Base-by-base conservation (phyloP, 2,113 vertebrate genomes). In the Vicugna pacos region DNA sequence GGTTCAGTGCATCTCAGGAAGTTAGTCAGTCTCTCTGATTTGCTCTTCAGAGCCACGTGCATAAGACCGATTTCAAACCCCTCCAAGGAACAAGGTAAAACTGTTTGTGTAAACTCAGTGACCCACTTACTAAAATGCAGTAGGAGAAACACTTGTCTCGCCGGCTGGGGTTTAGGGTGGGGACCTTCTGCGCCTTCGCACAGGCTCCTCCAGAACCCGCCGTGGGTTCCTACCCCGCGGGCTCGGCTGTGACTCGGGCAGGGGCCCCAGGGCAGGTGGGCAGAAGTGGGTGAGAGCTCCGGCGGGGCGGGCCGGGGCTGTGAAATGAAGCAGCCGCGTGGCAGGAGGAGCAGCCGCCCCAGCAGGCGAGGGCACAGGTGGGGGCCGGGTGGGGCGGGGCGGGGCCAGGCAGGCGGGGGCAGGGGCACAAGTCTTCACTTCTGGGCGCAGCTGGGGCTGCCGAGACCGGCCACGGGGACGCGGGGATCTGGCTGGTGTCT, bases 391-490 rank as follows among this genome's bases (percentile, higher is more conserved):
- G 50, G 28, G 9, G 15, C 52, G 46, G 14, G 6, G 3, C 1
- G 6, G 17, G 20, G 50, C 38, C 82, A 20, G 72, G 24, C 9
- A 32, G 72, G 24, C 9, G 28, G 35, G 48, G 1, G 8, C 28
- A 60, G 19, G 8, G 24, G 5, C 50, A 0, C 42, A 54, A 52
- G 11, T 67, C 30, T 72, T 89, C 65, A 32, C 32, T 52, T 17
- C 24, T 24, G 20, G 28, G 5, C 12, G 30, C 1, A 0, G 56
- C 38, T 60, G 35, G 13, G 16, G 10, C 35, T 38, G 22, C 46
- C 3, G 22, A 3, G 26, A 30, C 1, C 0, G 35, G 8, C 42
- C 35, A 35, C 0, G 0, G 35, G 3, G 38, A 54, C 42, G 2
- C 83, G 58, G 73, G 67, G 13, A 28, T 6, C 19, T 8, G 20